Evolutionary conservation across 2,888 invertebrate genomes (phyloP).

Genomic region (Calliphora vomitoria): DNA sequence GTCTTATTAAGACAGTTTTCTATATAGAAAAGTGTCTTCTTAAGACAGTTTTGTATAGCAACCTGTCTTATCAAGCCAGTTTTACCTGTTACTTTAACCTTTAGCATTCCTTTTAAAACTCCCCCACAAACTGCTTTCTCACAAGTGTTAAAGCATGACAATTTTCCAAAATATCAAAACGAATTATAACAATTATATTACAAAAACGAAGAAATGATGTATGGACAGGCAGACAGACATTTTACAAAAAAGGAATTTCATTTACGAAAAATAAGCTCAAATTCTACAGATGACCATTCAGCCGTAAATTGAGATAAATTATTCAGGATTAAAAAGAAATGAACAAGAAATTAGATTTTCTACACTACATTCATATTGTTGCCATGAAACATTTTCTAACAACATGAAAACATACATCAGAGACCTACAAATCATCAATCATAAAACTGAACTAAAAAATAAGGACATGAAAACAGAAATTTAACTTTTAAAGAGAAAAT

Average conservation of each 20-base stretch:
- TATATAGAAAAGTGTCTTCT: too few relatives aligned
- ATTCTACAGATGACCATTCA: slow-evolving; percentile 31
- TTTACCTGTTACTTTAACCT: too few relatives aligned
- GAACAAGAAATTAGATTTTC: slow-evolving; percentile 31
- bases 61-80: too few relatives aligned
- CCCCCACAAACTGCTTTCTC: too few relatives aligned
- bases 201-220: not conserved
- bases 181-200: slow-evolving; percentile 1
- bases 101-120: too few relatives aligned
- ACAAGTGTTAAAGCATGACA: not conserved
- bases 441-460: slow-evolving; percentile 24
- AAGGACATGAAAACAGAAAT: slow-evolving; percentile 39
- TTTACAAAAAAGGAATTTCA: not conserved
- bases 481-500: not conserved
- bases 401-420: not conserved
- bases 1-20: too few relatives aligned
- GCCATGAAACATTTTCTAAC: not conserved
- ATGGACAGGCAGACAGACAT: not conserved
- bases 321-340: slow-evolving; percentile 58
- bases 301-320: slow-evolving; percentile 64
- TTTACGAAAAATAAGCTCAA: not conserved
- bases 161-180: not conserved
- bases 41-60: too few relatives aligned
- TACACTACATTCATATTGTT: not conserved
- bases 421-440: slow-evolving; percentile 52